A percentile compares a stretch with the other conserved stretches of the same genome.
phyloP scores from a whole-genome alignment of 2,888 invertebrate species.

The Calliopum simillimum region DNA sequence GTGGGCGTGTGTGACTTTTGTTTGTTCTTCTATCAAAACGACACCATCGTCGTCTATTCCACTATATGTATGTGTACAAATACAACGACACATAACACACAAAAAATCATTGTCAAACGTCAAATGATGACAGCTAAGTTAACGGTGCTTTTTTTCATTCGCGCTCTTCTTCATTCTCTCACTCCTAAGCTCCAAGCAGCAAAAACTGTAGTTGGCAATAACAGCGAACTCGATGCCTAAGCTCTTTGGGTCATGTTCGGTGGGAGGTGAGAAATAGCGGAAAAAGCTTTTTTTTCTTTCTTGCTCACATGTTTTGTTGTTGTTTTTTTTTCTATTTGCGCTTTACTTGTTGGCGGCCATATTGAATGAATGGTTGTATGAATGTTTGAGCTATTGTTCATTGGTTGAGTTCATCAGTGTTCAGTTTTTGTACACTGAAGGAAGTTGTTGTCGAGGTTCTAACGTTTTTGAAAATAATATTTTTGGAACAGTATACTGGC shows the following conservation, averaged over 20 bases:
- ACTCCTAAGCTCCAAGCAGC: neutral
- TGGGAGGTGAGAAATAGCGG: neutral
- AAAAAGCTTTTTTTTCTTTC: neutral
- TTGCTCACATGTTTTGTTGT: slow-evolving; percentile 1
- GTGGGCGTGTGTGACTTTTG: slow-evolving; percentile 2
- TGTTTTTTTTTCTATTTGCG: neutral
- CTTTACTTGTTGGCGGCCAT: neutral
- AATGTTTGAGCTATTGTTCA: too few species aligned
- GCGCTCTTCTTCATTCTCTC: neutral
- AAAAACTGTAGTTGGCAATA: neutral
- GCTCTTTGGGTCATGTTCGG: neutral
- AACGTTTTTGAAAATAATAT: too few species aligned
- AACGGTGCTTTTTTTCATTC: slow-evolving; percentile 9
- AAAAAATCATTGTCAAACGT: slow-evolving; percentile 26
- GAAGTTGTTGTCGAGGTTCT: too few species aligned
- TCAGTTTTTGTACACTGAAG: too few species aligned
- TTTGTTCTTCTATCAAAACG: neutral
- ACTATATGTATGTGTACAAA: neutral
- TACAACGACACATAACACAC: neutral
- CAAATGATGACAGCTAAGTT: slow-evolving; percentile 19
- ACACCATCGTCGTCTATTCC: neutral
- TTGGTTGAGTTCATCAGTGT: too few species aligned
- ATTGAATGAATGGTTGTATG: slow-evolving; percentile 10
- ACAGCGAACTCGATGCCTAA: neutral
- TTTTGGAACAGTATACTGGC: too few species aligned